Evolutionary conservation across 2,888 invertebrate species (phyloP).

Genomic region (Arrhopalites spinosus): DNA sequence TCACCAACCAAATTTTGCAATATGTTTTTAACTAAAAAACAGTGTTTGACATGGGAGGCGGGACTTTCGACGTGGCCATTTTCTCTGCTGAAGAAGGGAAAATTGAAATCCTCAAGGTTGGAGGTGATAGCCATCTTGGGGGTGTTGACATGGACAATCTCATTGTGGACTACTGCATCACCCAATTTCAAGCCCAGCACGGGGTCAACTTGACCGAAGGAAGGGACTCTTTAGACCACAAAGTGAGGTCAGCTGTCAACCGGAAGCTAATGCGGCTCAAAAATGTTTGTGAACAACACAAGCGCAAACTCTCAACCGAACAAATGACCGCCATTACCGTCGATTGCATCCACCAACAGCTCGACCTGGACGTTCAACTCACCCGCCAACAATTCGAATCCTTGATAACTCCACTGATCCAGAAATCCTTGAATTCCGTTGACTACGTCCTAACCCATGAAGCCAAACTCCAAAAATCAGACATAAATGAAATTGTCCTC

Average conservation of each 20-base stretch:
- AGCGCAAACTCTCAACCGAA: too few relatives aligned
- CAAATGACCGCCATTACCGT: too few relatives aligned
- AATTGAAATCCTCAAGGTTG: background rate
- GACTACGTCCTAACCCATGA: background rate
- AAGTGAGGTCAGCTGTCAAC: too few relatives aligned
- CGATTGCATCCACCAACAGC: too few relatives aligned
- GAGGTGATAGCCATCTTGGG: background rate
- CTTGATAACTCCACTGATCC: conserved; percentile 11
- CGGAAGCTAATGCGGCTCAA: too few relatives aligned
- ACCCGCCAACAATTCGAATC: conserved; percentile 28
- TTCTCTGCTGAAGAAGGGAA: background rate
- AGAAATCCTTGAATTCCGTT: conserved; percentile 24
- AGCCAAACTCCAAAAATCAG: background rate
- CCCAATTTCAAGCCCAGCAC: background rate
- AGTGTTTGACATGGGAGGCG: conserved; percentile 9
- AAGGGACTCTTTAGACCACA: too few relatives aligned
- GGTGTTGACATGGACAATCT: background rate
- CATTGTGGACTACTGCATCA: background rate
- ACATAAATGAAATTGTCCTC: conserved; percentile 37
- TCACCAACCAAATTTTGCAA: too few relatives aligned
- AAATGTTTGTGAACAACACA: too few relatives aligned
- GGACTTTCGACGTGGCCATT: conserved; percentile 17
- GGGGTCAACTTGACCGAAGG: background rate
- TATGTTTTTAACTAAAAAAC: too few relatives aligned
- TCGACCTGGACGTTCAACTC: background rate